Conservation (phyloP, 2,888 invertebrate genomes). For the Odontocerum albicorne region DNA sequence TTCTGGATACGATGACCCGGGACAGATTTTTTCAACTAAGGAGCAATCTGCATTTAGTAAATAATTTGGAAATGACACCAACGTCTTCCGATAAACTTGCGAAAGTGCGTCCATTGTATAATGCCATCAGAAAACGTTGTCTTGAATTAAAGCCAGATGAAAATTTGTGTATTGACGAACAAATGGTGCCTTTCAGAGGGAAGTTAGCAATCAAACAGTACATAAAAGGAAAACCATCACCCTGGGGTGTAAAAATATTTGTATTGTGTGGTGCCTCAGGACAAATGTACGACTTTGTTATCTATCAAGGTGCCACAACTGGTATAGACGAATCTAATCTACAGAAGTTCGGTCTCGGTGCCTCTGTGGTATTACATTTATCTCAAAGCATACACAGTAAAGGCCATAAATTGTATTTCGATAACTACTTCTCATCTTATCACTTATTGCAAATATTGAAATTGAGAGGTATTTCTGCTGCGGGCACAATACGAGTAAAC, state of each 20-base stretch:
- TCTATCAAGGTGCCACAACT: slow-evolving; percentile 3
- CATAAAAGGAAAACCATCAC: slow-evolving; percentile 8
- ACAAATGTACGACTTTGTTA: slow-evolving; percentile 8
- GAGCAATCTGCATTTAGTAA: slow-evolving; percentile 3
- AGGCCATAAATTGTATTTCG: slow-evolving; percentile 35
- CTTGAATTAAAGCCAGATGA: background rate
- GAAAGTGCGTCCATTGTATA: background rate
- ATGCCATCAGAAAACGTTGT: background rate
- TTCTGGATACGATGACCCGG: background rate
- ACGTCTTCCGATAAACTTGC: background rate
- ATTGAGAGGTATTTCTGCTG: slow-evolving; percentile 25
- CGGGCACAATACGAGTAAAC: slow-evolving; percentile 34
- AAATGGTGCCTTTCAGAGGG: background rate
- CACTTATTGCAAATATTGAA: slow-evolving; percentile 35
- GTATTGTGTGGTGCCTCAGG: background rate
- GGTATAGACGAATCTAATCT: background rate
- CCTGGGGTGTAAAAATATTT: background rate
- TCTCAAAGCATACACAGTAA: slow-evolving; percentile 21
- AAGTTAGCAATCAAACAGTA: background rate
- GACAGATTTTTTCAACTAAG: slow-evolving; percentile 10
- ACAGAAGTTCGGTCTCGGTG: background rate
- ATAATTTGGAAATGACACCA: background rate
- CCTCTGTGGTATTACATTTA: slow-evolving; percentile 1
- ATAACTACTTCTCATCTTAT: slow-evolving; percentile 38
- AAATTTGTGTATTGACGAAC: slow-evolving; percentile 6